phyloP scores from a whole-genome alignment of 2,113 vertebrate species.

The Stictonetta naevosa region DNA sequence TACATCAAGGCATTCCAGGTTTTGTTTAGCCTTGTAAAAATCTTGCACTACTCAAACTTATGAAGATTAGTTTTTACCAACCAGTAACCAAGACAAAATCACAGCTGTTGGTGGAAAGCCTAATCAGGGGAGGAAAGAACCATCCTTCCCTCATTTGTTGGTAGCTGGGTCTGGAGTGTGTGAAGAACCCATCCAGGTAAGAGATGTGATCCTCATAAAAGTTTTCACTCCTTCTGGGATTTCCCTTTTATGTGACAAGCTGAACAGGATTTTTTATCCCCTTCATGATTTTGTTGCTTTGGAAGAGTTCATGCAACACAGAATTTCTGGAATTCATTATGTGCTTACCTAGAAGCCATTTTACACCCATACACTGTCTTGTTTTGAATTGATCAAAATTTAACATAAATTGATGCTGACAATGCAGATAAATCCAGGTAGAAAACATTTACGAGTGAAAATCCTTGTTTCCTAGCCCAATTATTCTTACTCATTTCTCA shows the following conservation, averaged over 20 bases:
- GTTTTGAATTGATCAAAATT: neutral
- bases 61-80: neutral
- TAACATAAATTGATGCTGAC: neutral
- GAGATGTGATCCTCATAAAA: neutral
- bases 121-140: neutral
- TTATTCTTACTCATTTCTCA: neutral
- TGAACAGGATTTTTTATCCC: neutral
- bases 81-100: neutral
- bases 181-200: neutral
- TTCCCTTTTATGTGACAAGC: neutral
- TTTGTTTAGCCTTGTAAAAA: slow-evolving; percentile 17
- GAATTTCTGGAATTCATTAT: neutral
- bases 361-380: neutral
- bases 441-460: neutral
- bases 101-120: neutral
- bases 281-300: neutral
- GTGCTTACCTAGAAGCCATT: neutral
- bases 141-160: neutral
- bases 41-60: neutral
- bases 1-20: neutral
- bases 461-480: neutral
- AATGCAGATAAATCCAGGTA: neutral
- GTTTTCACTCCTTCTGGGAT: neutral
- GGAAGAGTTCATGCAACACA: neutral
- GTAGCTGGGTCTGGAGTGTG: rapidly evolving